Evolutionary conservation across 1,140 invertebrate genomes (phyloP), one percentile per base, ranked within the genome.

Genomic region (Pogonomyrmex barbatus): DNA sequence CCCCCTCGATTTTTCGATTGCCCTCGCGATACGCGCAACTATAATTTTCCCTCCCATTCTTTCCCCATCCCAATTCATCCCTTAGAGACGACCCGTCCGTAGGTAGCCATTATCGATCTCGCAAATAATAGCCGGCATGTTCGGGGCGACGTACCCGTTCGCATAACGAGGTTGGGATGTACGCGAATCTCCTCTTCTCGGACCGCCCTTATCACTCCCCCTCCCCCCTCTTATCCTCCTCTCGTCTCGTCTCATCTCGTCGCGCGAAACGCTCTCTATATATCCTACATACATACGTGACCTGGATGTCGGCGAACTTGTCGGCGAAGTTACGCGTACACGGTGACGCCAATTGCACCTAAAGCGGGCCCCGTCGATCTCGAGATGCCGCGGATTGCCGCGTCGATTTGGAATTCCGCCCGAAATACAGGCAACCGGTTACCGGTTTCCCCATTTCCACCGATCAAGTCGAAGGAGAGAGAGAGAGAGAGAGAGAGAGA

Each of bases 41-140:
- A 54, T 60, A 85, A 76, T 87, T 77, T 77, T 33, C 9, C 3
- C 45, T 50, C 58, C 12, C 24, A n/a, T 2, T 14, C 42, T 10
- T 24, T 24, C 12, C 24, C 24, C 10, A 4, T 47, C 52, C 36
- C 58, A n/a, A 39, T 76, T 33, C 30, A 12, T 84, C 71, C 33
- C 73, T 77, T 54, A 71, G 36, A 45, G 39, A 56, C 24, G 24
- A 56, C 81, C 83, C 71, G 54, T 42, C 71, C 33, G 75, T 86
- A 82, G 89, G 85, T 86, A 90, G 88, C 87, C 87, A 79, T 90
- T 90, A 91, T 91, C 87, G 89, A 91, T 91, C 89, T 91, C 68
- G 79, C 89, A 88, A 91, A 91, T 91, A 91, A 91, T 91, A 91
- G 87, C 87, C 75, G 42, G 60, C 86, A 54, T 87, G 88, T 85